A percentile compares a stretch with the other conserved stretches of the same genome.
These are phyloP conservation scores for Spisula solida DNA, from an alignment of 2,888 invertebrate species.

Conservation along the genomic window DNA sequence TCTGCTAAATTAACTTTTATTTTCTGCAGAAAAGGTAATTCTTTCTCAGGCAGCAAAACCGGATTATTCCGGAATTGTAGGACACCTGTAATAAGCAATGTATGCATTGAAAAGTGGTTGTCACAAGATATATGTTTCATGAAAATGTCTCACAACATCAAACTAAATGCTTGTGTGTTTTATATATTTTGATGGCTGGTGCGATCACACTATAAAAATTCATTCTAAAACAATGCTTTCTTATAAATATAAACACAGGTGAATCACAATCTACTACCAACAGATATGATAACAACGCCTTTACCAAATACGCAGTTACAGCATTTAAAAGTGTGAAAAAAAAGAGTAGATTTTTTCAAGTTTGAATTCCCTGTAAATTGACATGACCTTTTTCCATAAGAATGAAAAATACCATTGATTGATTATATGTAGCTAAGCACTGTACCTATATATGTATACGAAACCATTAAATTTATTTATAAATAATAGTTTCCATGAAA, in stretches of 20 bases:
- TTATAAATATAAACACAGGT: constrained; percentile 19
- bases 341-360: background rate
- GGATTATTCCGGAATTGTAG: too few species aligned
- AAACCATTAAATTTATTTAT: background rate
- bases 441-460: background rate
- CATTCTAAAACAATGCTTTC: constrained; percentile 9
- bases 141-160: constrained; percentile 6
- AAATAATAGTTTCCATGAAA: background rate
- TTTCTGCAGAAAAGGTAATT: too few species aligned
- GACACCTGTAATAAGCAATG: too few species aligned
- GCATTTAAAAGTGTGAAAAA: background rate
- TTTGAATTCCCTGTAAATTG: background rate
- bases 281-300: background rate
- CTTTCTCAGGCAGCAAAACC: too few species aligned
- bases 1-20: too few species aligned
- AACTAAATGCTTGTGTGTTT: constrained; percentile 14
- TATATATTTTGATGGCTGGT: constrained; percentile 10
- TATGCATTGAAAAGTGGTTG: too few species aligned
- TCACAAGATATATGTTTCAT: background rate
- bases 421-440: background rate
- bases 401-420: constrained; percentile 7
- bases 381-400: constrained; percentile 3
- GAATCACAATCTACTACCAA: background rate
- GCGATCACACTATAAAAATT: constrained; percentile 1
- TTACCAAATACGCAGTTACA: background rate